Base-by-base conservation (phyloP, 2,888 invertebrate genomes). In the Drosophila imparisetae region DNA sequence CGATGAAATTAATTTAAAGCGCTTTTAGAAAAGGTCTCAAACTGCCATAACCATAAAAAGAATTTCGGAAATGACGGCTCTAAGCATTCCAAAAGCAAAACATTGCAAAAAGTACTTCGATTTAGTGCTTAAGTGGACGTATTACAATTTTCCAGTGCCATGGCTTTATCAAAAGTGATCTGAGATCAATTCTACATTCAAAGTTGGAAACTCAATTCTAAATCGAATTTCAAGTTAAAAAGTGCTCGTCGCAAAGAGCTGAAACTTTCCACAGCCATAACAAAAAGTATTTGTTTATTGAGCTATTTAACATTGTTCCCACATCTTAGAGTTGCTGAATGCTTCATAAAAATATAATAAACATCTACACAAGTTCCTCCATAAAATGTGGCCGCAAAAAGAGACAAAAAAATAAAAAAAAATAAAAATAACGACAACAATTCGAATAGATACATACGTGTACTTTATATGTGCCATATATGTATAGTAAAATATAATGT, bases 331-430 rank as follows among this genome's bases (percentile, higher is more conserved):
- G 15, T 21, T 24, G 15, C 45, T 24, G 21, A 24, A 24, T 24
- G 45, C 45, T 15, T 4, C 21, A 45, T 45, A 24, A 24, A 24
- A 15, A 45, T 45, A 45, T 24, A 15, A 45, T 45, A 45, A 24
- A 24, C 21, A 45, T 24, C 45, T 21, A 8, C 1, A 24, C 15
- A 45, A 45, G 15, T 45, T 24, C 15, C 1, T 15, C 15, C 45
- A 45, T 24, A 45, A 45, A 53, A 54, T 54, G 21, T 58, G 15
- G 58, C 48, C 30, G 18, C 42, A 13, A 27, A 27, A 40, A 30
- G 30, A 29, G 69, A 36, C 29, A n/a, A 36, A 32, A n/a, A 21
- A 34, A 38, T 6, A 49, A 30, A 34, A 38, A 1, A 49, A 30
- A 4, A 4, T 1, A 15, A 21, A 36, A 2, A 8, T 2, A 8